Evolutionary conservation across 2,113 vertebrate genomes (phyloP).

Genomic region (Pontoporia blainvillei): DNA sequence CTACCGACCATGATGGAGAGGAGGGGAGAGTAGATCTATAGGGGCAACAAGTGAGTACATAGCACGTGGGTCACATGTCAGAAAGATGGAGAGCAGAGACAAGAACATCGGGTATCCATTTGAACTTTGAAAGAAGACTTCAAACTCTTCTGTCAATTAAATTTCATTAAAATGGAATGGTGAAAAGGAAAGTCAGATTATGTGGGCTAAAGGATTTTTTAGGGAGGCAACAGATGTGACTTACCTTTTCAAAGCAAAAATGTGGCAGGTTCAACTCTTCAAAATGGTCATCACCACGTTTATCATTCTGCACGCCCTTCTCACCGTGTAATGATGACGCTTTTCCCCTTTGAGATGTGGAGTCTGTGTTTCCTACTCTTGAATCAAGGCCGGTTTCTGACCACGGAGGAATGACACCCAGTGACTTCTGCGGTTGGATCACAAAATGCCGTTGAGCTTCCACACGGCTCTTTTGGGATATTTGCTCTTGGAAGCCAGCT

Average conservation of each 20-base stretch:
- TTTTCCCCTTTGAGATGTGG: not conserved
- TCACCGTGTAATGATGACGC: no score
- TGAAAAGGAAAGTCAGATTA: not conserved
- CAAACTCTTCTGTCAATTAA: not conserved
- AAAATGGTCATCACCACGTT: not conserved
- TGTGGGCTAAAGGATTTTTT: not conserved
- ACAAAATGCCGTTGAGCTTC: not conserved
- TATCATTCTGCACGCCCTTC: not conserved
- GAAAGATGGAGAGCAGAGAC: not conserved
- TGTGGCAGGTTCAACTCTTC: not conserved
- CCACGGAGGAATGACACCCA: not conserved
- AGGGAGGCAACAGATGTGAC: not conserved
- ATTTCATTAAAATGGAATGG: not conserved
- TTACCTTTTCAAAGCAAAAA: not conserved
- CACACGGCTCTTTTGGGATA: not conserved
- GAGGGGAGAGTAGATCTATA: no score
- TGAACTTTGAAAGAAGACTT: not conserved
- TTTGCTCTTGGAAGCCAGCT: not conserved
- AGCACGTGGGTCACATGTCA: no score
- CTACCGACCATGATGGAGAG: not conserved
- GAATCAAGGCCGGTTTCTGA: not conserved
- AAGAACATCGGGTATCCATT: rapidly evolving
- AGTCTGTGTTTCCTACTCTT: not conserved
- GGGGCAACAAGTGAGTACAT: not conserved
- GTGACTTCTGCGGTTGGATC: not conserved